Evolutionary conservation across 2,888 invertebrate species (phyloP).

Genomic region (Calephelis perditalis): DNA sequence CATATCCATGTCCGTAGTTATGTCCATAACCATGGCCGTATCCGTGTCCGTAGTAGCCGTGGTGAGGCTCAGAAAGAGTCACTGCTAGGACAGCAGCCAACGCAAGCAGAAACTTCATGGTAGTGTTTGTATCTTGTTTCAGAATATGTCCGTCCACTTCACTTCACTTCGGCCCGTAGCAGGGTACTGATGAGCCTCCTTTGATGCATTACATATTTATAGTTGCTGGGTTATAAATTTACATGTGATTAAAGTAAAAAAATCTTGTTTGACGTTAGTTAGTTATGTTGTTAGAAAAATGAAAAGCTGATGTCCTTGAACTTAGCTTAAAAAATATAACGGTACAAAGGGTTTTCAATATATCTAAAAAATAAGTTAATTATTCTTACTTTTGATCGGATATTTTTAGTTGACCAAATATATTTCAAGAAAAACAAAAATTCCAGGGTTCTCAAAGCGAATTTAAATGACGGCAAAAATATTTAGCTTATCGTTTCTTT

Average conservation of each 20-base stretch:
- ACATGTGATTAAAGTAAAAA: conserved; percentile 37
- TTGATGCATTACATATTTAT: conserved; percentile 52
- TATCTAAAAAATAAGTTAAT: no score
- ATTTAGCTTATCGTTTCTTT: no score
- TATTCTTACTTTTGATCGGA: no score
- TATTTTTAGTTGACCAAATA: no score
- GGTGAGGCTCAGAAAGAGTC: conserved; percentile 31
- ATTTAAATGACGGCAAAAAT: no score
- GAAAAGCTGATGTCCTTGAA: conserved; percentile 51
- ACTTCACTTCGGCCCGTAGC: conserved; percentile 53
- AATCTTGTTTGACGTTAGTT: conserved; percentile 37
- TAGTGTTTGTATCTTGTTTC: conserved; percentile 49
- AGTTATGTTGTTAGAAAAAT: conserved; percentile 34
- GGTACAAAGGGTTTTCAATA: no score
- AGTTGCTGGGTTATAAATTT: conserved; percentile 39
- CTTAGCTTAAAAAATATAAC: no score
- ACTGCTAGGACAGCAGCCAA: conserved; percentile 52
- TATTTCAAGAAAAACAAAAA: no score
- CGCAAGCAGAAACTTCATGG: conserved; percentile 65
- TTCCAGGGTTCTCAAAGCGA: no score
- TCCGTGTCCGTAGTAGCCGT: neutral
- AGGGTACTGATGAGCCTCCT: conserved; percentile 25
- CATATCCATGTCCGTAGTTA: no score
- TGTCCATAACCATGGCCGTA: no score
- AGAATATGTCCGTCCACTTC: conserved; percentile 31